Evolutionary conservation across 2,113 vertebrate genomes (phyloP).

Genomic region (Arenaria interpres): DNA sequence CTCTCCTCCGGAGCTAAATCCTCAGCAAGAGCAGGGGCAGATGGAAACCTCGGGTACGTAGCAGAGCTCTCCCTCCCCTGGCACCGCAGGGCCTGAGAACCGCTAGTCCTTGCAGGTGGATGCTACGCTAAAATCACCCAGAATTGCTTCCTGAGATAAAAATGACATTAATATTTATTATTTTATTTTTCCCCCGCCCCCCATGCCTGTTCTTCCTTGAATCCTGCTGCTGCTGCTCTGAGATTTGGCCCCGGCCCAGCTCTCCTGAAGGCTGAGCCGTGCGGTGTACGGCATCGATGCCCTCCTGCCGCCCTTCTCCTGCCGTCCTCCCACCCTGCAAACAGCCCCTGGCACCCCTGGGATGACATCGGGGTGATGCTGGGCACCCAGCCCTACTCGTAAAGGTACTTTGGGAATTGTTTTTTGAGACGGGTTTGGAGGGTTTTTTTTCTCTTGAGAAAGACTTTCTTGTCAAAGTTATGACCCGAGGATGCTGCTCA

Average conservation of each 20-base stretch:
- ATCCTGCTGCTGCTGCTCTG: background rate
- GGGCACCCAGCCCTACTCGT: background rate
- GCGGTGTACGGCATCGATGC: accelerated
- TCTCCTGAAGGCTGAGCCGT: background rate
- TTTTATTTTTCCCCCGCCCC: background rate
- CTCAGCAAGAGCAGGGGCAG: background rate
- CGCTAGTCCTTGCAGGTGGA: background rate
- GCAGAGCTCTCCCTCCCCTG: background rate
- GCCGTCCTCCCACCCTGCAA: background rate
- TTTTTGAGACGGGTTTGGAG: background rate
- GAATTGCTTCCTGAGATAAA: background rate
- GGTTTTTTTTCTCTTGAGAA: background rate
- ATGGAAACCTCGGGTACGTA: accelerated
- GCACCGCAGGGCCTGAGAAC: accelerated
- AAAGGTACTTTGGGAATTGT: background rate
- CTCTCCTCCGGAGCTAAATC: background rate
- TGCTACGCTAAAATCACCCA: background rate
- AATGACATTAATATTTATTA: background rate
- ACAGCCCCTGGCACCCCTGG: background rate
- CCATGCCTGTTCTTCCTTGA: background rate
- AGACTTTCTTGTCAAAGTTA: background rate
- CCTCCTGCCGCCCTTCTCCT: background rate
- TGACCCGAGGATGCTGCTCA: background rate
- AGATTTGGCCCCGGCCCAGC: background rate
- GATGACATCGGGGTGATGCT: background rate